Base-by-base conservation (phyloP, 2,113 vertebrate species). In the Odobenus rosmarus region DNA sequence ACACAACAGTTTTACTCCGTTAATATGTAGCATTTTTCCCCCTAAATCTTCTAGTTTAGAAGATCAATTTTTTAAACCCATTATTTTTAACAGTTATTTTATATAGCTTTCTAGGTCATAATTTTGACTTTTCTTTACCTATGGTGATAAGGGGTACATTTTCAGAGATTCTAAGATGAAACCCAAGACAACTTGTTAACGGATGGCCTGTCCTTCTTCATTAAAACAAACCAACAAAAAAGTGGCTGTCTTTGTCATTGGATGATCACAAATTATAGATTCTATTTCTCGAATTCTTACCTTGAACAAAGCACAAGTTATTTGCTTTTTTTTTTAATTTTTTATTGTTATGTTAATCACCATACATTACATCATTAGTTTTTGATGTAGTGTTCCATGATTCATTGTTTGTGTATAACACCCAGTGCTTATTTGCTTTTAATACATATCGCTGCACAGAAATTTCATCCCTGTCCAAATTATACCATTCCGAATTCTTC, bases 381-480 rank as follows among this genome's bases (percentile, higher is more conserved):
- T 39, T 39, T 39, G 39, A 39, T 39, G 39, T 39, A 39, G 39
- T 39, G 39, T 39, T 39, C 39, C 39, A 39, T 39, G 39, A 39
- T 39, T 39, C 39, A 39, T 39, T 39, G 39, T 39, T 39, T 39
- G 39, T 39, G 39, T 4, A 39, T 39, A 39, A 39, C 39, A 39
- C 39, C 39, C 39, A 39, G 39, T 39, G 39, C 39, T 97, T 98
- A 97, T 98, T 98, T 98, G 97, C 98, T 98, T 98, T 98, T 98
- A 98, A 98, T 98, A 98, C 96, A 99, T 98, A 98, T 64, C 91
- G 88, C 95, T 98, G 97, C 95, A 96, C 98, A 97, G 98, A 96
- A 98, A 98, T 98, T 97, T 97, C 98, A 98, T 97, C 98, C 96
- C 97, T 98, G 97, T 98, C 98, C 97, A 99, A 99, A 98, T 98